phyloP scores from a whole-genome alignment of 1,140 invertebrate species.

The Drosophila pseudoananassae region DNA sequence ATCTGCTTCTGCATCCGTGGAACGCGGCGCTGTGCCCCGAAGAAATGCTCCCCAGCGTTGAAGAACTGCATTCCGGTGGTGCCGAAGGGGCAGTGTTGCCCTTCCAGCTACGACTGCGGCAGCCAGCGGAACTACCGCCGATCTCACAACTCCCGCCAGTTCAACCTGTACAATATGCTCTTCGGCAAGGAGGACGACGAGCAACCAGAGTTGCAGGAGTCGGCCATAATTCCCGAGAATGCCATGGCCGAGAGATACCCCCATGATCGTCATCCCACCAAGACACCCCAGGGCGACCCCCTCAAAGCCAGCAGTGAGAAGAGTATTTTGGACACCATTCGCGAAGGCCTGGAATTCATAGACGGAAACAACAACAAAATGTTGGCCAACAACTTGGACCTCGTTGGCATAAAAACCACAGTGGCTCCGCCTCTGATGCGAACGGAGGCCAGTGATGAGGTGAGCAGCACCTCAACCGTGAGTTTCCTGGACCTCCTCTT shows the following conservation, averaged over 20 bases:
- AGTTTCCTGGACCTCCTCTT: constrained; percentile 69
- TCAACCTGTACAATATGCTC: constrained; percentile 79
- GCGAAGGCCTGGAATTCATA: constrained; percentile 81
- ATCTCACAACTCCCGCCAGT: constrained; percentile 71
- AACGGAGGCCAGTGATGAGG: constrained; percentile 6
- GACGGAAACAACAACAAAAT: constrained; percentile 80
- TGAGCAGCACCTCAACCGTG: constrained; percentile 44
- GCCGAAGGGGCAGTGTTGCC: constrained; percentile 91
- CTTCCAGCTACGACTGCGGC: constrained; percentile 92
- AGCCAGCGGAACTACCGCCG: constrained; percentile 83
- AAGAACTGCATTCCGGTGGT: constrained; percentile 91
- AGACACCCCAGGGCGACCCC: constrained; percentile 22
- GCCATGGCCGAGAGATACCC: constrained; percentile 71
- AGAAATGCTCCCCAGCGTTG: constrained; percentile 90
- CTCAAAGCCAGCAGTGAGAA: constrained; percentile 70
- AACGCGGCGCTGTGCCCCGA: constrained; percentile 89
- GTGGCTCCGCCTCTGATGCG: constrained; percentile 10
- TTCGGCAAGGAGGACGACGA: constrained; percentile 69
- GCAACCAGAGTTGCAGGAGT: constrained; percentile 48
- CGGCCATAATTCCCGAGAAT: constrained; percentile 36
- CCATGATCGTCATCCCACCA: constrained; percentile 67
- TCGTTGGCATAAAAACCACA: constrained; percentile 35
- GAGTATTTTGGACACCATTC: constrained; percentile 75
- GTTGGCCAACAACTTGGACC: constrained; percentile 66
- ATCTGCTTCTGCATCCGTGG: constrained; percentile 93